Evolutionary conservation across 2,888 invertebrate genomes (phyloP), one percentile per base, ranked within the genome.

Genomic region (Parnassius mnemosyne): DNA sequence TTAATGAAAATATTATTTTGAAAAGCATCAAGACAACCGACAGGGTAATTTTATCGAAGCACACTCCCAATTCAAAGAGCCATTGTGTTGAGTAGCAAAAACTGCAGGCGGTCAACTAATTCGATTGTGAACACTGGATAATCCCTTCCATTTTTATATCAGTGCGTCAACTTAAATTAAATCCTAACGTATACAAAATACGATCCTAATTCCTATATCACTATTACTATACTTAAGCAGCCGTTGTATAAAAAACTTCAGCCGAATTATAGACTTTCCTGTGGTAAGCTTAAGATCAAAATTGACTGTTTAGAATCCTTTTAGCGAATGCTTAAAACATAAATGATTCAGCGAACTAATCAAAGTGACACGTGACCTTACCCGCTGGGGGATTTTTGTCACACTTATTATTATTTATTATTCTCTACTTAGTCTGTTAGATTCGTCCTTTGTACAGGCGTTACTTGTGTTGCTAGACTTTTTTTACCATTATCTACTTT

Each of bases 31-130:
- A 73, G 66, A 75, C 71, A 69, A 72, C 65, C 71, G 71, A 71
- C 66, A 66, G 76, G 78, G 80, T 80, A 84, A 85, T 83, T 82
- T 76, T 65, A 71, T 68, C 70, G 69, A 71, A 74, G 74, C 79
- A 79, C 79, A 73, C 74, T 78, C 76, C 77, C 77, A 75, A 76
- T 78, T 71, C 74, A 75, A 74, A 74, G 71, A 79, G 80, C 80
- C 74, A 85, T 87, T 86, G 83, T 86, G 80, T 81, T 78, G 81
- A 87, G 84, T 84, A 87, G 85, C 87, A 87, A 84, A 85, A 87
- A 82, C 89, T 78, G 72, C 83, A 79, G 89, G 89, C 69, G 87
- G 86, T 89, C 87, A 83, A 77, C 82, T 85, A 87, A 89, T 88
- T 86, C 79, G 77, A 84, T 84, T 79, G 80, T 77, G 74, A 81